phyloP scores from a whole-genome alignment of 2,113 vertebrate species.

The Crotalus horridus region DNA sequence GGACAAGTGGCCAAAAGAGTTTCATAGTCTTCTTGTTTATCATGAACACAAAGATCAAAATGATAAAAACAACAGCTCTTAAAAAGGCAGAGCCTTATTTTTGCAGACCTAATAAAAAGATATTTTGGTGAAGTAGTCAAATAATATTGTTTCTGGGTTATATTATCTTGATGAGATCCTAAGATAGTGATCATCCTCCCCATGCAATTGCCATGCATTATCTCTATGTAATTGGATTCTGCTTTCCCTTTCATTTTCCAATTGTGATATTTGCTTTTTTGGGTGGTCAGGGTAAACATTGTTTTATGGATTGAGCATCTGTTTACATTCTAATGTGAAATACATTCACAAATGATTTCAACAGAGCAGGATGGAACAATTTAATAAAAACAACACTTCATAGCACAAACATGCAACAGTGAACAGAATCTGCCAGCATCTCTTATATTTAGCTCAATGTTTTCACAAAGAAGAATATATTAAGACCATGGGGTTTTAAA shows the following conservation, averaged over 20 bases:
- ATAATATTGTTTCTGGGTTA: background rate
- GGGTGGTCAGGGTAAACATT: background rate
- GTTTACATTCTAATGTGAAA: background rate
- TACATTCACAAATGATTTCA: background rate
- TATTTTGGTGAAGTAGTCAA: background rate
- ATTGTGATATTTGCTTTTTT: background rate
- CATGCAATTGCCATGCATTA: background rate
- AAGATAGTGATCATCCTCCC: background rate
- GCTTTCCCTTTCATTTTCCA: background rate
- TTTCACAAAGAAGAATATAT: background rate
- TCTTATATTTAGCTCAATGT: background rate
- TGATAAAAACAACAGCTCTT: background rate
- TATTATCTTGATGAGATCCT: background rate
- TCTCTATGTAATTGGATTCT: background rate
- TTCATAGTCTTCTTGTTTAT: background rate
- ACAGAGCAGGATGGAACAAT: background rate
- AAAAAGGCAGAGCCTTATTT: background rate
- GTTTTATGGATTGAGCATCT: background rate
- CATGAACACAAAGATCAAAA: background rate
- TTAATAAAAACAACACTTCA: background rate
- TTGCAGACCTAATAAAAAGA: background rate
- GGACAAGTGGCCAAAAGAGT: background rate
- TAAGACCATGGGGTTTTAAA: background rate
- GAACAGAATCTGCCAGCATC: background rate
- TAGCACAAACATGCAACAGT: background rate